Conservation (phyloP, 2,113 vertebrate species). For the Meles meles region DNA sequence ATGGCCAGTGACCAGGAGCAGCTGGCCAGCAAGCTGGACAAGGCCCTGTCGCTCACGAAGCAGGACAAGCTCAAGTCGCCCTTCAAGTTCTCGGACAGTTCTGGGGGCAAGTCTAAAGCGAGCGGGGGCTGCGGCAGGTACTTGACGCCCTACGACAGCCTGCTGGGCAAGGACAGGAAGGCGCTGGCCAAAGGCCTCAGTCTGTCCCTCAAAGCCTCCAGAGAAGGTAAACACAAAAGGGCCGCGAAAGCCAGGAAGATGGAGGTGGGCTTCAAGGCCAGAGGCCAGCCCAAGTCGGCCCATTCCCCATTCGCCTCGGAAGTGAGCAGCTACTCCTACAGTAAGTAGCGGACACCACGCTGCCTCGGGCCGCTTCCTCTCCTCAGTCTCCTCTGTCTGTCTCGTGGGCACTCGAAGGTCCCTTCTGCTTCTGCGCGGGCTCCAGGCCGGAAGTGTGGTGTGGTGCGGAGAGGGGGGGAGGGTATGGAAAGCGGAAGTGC, state of each 20-base stretch:
- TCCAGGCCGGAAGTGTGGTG: background rate
- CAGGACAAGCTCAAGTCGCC: constrained; percentile 88
- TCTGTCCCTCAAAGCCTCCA: constrained; percentile 82
- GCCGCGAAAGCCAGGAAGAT: constrained; percentile 87
- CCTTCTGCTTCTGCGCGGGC: accelerated
- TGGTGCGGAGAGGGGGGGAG: background rate
- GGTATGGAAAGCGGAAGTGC: background rate
- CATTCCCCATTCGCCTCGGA: constrained; percentile 93
- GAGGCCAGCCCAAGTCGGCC: constrained; percentile 90
- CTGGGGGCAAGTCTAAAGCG: constrained; percentile 80
- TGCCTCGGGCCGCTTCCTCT: accelerated
- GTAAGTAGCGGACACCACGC: constrained; percentile 84
- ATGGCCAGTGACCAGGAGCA: constrained; percentile 93
- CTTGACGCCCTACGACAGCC: constrained; percentile 77
- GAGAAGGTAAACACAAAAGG: constrained; percentile 92
- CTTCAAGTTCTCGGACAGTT: constrained; percentile 85
- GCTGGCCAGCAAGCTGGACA: constrained; percentile 93
- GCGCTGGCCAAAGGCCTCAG: constrained; percentile 84
- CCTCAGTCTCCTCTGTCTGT: background rate
- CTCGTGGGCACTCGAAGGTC: accelerated
- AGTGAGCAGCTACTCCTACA: constrained; percentile 97
- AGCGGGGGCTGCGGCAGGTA: constrained; percentile 79
- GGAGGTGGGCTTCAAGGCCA: constrained; percentile 87
- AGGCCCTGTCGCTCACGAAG: constrained; percentile 93
- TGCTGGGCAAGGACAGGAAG: constrained; percentile 85